These are phyloP conservation scores for Agonopterix subpropinquella DNA, from an alignment of 2,888 invertebrate species.

Conservation along the genomic window DNA sequence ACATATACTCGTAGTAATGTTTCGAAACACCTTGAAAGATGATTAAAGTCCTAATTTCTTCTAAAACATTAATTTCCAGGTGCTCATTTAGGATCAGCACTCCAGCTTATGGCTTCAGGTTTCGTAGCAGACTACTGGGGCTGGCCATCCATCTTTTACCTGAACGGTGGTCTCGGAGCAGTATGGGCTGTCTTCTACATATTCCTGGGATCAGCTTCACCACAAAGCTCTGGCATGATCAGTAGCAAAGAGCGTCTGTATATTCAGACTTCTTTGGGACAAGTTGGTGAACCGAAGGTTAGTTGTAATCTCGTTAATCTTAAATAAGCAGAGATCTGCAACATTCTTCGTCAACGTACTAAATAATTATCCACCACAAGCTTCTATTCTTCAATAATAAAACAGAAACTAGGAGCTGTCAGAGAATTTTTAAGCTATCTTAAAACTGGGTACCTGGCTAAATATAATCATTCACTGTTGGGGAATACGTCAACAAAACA, in stretches of 20 bases:
- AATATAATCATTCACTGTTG: no score
- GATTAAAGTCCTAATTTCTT: no score
- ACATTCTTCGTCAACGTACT: no score
- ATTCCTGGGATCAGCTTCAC: conserved; percentile 79
- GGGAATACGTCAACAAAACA: no score
- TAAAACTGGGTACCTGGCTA: no score
- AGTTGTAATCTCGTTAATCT: not conserved
- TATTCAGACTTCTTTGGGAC: conserved; percentile 75
- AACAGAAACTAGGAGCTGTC: no score
- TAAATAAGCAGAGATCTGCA: not conserved
- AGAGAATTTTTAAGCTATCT: no score
- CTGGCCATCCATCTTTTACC: conserved; percentile 87
- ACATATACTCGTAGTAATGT: no score
- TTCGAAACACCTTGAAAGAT: no score
- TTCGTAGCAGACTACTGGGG: conserved; percentile 79
- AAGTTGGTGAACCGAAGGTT: not conserved
- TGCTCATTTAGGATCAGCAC: conserved; percentile 85
- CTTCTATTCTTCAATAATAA: no score
- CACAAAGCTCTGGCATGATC: conserved; percentile 68
- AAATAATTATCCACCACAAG: no score
- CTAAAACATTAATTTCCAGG: conserved; percentile 48
- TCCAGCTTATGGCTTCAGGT: conserved; percentile 84
- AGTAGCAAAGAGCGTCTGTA: conserved; percentile 79
- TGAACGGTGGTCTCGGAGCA: conserved; percentile 79
- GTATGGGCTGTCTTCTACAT: conserved; percentile 78